Percentiles rank a stretch among this genome's conserved stretches.
phyloP scores from a whole-genome alignment of 2,888 invertebrate genomes.

The Pseudococcus viburni region DNA sequence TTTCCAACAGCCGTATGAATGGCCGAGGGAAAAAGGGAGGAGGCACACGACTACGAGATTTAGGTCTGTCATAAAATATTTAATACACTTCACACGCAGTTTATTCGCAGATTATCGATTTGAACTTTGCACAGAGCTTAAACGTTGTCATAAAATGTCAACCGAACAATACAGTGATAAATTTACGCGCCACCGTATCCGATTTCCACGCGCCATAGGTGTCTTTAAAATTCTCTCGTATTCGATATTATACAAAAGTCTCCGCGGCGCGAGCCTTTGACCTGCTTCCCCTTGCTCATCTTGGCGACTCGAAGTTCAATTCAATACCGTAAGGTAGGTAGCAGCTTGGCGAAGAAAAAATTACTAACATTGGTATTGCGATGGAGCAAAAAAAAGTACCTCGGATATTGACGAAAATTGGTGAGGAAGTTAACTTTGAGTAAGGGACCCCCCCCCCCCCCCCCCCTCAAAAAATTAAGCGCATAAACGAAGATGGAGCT shows the following conservation, averaged over 20 bases:
- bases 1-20: no score
- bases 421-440: no score
- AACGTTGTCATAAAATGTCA: conserved; percentile 47
- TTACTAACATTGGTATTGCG: no score
- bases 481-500: no score
- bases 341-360: no score
- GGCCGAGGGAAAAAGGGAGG: background rate
- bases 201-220: conserved; percentile 24
- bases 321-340: no score
- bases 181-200: conserved; percentile 18
- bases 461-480: no score
- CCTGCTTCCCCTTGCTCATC: background rate
- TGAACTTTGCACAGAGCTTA: conserved; percentile 17
- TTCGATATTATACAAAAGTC: background rate
- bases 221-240: conserved; percentile 9
- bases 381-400: no score
- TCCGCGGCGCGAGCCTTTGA: background rate
- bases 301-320: background rate
- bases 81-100: conserved; percentile 32
- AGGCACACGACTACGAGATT: background rate
- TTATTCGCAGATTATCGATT: conserved; percentile 49
- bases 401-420: no score
- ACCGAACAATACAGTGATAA: conserved; percentile 36
- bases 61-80: conserved; percentile 33
- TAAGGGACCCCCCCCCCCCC: no score